Conservation (phyloP, 1,140 invertebrate genomes). For the Agrypnia vestita region DNA sequence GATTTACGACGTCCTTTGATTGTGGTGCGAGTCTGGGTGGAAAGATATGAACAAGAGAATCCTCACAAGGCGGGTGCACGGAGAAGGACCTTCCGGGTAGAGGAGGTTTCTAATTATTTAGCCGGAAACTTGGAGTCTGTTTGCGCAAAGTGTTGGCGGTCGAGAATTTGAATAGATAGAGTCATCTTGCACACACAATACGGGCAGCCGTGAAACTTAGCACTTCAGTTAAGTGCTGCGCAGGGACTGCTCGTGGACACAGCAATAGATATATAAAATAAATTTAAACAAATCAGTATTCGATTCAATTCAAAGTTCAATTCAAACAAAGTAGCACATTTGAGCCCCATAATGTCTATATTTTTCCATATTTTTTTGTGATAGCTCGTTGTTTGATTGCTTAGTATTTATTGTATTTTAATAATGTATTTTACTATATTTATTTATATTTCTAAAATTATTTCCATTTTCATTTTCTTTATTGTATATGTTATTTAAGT, state of each 20-base stretch:
- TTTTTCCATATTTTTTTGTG: too few species aligned
- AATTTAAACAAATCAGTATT: too few species aligned
- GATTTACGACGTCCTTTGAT: constrained; percentile 40
- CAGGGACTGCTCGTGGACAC: constrained; percentile 18
- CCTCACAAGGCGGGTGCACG: neutral
- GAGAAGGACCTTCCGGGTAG: neutral
- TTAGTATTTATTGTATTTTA: too few species aligned
- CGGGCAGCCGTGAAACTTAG: constrained; percentile 58
- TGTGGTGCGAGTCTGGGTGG: neutral
- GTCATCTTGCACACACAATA: constrained; percentile 60
- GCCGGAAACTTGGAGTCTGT: constrained; percentile 49
- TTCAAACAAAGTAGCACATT: too few species aligned
- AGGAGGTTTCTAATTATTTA: constrained; percentile 42
- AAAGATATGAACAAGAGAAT: constrained; percentile 1
- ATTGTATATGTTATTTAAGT: too few species aligned
- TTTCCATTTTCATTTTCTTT: too few species aligned
- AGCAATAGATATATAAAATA: neutral
- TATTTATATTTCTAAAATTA: too few species aligned
- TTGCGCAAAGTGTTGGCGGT: constrained; percentile 38
- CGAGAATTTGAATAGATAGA: constrained; percentile 60
- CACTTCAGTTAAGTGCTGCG: constrained; percentile 57
- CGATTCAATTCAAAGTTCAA: too few species aligned
- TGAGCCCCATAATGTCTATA: too few species aligned
- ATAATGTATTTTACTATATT: too few species aligned
- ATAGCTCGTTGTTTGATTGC: too few species aligned